Evolutionary conservation across 1,140 invertebrate species (phyloP).

Genomic region (Oppia nitens): DNA sequence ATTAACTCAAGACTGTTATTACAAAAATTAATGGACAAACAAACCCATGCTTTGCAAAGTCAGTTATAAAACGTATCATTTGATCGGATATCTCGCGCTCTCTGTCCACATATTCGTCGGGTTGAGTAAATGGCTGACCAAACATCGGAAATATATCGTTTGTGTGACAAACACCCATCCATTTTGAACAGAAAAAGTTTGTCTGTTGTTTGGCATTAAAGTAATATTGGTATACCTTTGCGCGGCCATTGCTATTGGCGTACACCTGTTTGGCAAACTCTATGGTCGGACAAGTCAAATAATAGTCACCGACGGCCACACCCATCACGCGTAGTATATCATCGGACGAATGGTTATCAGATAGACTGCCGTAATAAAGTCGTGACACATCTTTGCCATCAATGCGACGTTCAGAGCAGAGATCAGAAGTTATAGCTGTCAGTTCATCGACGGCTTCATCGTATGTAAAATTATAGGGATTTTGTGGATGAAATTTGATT

Average conservation of each 20-base stretch:
- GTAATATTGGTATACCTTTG: constrained; percentile 1
- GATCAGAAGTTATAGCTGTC: background rate
- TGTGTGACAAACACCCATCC: background rate
- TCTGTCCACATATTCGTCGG: background rate
- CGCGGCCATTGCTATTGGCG: background rate
- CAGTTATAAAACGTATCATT: too few species aligned
- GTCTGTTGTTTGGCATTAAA: background rate
- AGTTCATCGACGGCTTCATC: background rate
- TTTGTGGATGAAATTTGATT: too few species aligned
- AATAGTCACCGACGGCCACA: background rate
- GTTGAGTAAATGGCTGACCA: background rate
- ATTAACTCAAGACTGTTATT: background rate
- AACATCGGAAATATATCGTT: background rate
- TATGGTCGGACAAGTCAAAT: constrained; percentile 3
- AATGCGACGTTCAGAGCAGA: background rate
- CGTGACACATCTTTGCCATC: background rate
- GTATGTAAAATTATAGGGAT: too few species aligned
- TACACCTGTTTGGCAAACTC: background rate
- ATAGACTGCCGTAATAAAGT: constrained; percentile 2
- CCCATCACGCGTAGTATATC: background rate
- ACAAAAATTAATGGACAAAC: background rate
- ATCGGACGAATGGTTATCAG: background rate
- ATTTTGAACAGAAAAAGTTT: background rate
- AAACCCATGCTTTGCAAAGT: background rate
- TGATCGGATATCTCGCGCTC: background rate